Evolutionary conservation across 2,113 vertebrate species (phyloP).

Genomic region (Puffinus mauretanicus): DNA sequence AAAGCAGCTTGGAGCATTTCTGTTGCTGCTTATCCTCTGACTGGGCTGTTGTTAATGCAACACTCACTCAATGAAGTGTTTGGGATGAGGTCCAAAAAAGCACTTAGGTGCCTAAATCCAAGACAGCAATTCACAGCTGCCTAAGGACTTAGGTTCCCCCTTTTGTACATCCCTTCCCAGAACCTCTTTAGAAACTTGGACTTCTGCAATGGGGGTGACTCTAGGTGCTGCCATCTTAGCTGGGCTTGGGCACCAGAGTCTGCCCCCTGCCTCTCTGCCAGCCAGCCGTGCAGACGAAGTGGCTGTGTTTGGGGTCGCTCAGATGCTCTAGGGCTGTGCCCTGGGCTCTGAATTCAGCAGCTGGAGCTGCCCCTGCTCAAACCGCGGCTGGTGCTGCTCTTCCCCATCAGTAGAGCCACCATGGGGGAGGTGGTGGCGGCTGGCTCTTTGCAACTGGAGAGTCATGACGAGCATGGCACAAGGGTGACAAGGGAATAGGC

Average conservation of each 20-base stretch:
- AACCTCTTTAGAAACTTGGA: background rate
- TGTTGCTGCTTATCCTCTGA: constrained; percentile 27
- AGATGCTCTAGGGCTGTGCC: background rate
- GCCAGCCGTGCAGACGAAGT: background rate
- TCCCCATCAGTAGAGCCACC: background rate
- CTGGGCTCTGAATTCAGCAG: background rate
- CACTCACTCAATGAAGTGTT: constrained; percentile 58
- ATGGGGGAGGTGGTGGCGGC: background rate
- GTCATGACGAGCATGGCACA: background rate
- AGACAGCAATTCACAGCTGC: constrained; percentile 31
- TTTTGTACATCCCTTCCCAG: background rate
- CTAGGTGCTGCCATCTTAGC: background rate
- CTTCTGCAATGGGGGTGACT: background rate
- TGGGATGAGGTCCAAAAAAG: constrained; percentile 48
- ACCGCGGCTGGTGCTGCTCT: background rate
- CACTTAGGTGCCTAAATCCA: constrained; percentile 52
- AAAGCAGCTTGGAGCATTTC: constrained; percentile 23
- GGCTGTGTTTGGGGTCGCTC: background rate
- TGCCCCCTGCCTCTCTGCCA: background rate
- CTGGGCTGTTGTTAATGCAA: constrained; percentile 29
- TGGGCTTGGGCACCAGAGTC: background rate
- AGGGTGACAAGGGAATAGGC: background rate
- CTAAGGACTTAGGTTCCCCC: constrained; percentile 1
- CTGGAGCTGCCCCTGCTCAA: background rate
- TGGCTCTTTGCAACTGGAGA: background rate